These are phyloP conservation scores for Cavia aperea DNA, from an alignment of 2,113 vertebrate species.

Conservation along the genomic window DNA sequence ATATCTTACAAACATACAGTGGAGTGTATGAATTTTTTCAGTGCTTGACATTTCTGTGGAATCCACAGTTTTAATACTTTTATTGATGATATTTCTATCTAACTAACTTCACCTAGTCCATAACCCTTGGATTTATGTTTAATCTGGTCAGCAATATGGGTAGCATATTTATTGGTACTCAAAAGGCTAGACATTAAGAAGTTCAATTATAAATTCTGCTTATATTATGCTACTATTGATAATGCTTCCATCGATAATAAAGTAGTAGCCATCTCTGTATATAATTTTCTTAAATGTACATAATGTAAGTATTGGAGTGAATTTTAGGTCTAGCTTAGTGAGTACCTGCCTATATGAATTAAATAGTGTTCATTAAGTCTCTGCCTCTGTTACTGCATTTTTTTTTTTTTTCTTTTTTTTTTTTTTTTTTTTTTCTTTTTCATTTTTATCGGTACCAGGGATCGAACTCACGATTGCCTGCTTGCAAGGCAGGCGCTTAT, in stretches of 20 bases:
- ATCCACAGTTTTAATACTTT: not conserved
- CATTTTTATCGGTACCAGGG: too few relatives aligned
- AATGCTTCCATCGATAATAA: not conserved
- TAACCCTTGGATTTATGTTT: constrained; percentile 13
- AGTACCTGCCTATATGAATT: not conserved
- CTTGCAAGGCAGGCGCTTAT: too few relatives aligned
- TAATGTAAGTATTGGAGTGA: not conserved
- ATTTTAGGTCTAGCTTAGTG: constrained; percentile 4
- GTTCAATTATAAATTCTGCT: not conserved
- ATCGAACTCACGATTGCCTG: too few relatives aligned
- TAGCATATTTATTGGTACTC: not conserved
- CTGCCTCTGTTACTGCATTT: not conserved
- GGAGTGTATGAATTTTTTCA: not conserved
- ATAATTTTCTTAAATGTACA: not conserved
- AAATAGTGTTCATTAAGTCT: not conserved
- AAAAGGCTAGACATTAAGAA: not conserved
- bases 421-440: too few relatives aligned
- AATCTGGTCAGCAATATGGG: not conserved
- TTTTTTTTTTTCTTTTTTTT: too few relatives aligned
- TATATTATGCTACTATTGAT: not conserved
- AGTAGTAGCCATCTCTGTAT: not conserved
- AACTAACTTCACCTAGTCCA: not conserved
- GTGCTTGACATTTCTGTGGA: not conserved
- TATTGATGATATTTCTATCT: not conserved
- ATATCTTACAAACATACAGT: not conserved